Base-by-base conservation (phyloP, 2,888 invertebrate genomes). In the Anaspis maculata region DNA sequence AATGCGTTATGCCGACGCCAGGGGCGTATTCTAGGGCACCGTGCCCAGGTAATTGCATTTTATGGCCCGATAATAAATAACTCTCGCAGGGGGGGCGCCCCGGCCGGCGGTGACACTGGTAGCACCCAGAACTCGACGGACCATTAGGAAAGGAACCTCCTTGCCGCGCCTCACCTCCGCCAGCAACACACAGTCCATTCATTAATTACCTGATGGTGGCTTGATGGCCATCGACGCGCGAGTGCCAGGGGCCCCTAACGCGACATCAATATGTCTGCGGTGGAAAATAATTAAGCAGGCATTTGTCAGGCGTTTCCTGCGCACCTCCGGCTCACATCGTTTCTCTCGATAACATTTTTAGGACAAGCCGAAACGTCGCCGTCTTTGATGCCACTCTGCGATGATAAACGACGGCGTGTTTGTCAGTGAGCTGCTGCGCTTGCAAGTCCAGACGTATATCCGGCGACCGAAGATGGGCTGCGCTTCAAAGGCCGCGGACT, bases 281-380 rank as follows among this genome's bases (percentile, higher is more conserved):
- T 54, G 57, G 52, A 62, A 62, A 62, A 64, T 64, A 64, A 65
- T 64, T 63, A 65, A 62, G 61, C 59, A 54, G 56, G 57, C 57
- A 64, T 64, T 64, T 63, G 64, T 64, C 62, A 62, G 51, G 44
- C 57, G 54, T 46, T 64, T 64, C 64, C 64, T 62, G 63, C 52
- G 51, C 19, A n/a, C n/a, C n/a, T n/a, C n/a, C n/a, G n/a, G n/a
- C n/a, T n/a, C n/a, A n/a, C 56, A 50, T 52, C 57, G 49, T 55
- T 52, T 58, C 56, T 55, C 56, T 53, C 59, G 61, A 61, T 62
- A 59, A 61, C 61, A 62, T 62, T 62, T 63, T 61, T 59, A 61
- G 57, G 58, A 59, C 56, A 54, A 54, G 57, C 49, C 48, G 51
- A 52, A 53, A 51, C 51, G 53, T 51, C 51, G 57, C 50, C 57